Evolutionary conservation across 2,113 vertebrate species (phyloP), one percentile per base, ranked within the genome.

Genomic region (Cynocephalus volans): DNA sequence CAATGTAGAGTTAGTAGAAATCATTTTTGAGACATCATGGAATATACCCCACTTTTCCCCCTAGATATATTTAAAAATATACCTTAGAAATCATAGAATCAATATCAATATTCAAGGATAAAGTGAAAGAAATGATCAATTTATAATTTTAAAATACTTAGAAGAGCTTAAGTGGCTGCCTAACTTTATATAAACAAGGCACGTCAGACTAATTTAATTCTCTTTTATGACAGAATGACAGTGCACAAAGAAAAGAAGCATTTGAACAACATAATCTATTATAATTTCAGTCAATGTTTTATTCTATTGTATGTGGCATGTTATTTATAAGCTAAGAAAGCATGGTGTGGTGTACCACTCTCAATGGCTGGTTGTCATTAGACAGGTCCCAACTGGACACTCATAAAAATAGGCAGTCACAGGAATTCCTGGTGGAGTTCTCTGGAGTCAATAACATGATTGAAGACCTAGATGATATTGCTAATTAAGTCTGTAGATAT

Each of bases 121-220:
- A 96, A 94, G 41, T 76, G 50, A 95, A 98, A 92, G 48, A 92
- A 84, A 83, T 86, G 8, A 70, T 89, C 48, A 88, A 73, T 83
- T 90, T 80, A 56, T 60, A 95, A 83, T 93, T 94, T 79, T 93
- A 62, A 95, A 93, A 89, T 79, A 93, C 28, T 65, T 81, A 19
- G 54, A 94, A 89, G 36, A 95, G 41, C 69, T 90, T 85, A 96
- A 73, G 50, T 88, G 82, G 23, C 26, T 88, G 8, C 52, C 10
- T 87, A 67, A 87, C 75, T 95, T 96, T 89, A 15, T 93, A 73
- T 86, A 86, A 96, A 93, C 79, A 96, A 85, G 96, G 88, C 36
- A 84, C 62, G 23, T 72, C 56, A 86, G 48, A 60, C 8, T 52
- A 83, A 56, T 83, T 95, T 91, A 94, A 93, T 97, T 93, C 54